These are phyloP conservation scores for Penaeus indicus DNA, from an alignment of 1,140 invertebrate genomes.

Conservation along the genomic window DNA sequence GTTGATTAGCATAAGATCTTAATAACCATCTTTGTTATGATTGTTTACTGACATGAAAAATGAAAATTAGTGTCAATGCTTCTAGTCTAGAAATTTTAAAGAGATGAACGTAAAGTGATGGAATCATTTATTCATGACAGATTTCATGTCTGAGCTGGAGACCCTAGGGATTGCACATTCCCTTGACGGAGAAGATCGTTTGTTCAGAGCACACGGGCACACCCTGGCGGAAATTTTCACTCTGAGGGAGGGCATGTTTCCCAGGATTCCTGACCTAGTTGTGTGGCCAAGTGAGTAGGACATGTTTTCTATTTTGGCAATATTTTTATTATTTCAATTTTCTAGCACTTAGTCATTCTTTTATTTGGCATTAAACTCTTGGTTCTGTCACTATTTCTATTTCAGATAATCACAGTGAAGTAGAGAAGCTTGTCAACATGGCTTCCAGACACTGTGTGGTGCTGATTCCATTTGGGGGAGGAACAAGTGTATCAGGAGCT, in stretches of 20 bases:
- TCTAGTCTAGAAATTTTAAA: neutral
- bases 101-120: neutral
- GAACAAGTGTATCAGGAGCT: constrained; percentile 94
- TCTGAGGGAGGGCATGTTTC: constrained; percentile 80
- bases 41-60: no score
- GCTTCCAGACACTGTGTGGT: constrained; percentile 84
- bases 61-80: neutral
- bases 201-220: constrained; percentile 95
- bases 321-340: neutral
- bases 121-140: constrained; percentile 65
- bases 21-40: neutral
- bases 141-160: constrained; percentile 77
- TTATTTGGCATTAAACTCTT: no score
- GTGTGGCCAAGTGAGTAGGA: constrained; percentile 81
- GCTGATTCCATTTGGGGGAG: constrained; percentile 95
- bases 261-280: constrained; percentile 92
- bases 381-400: neutral
- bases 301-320: constrained; percentile 9
- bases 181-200: constrained; percentile 83
- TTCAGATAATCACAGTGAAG: constrained; percentile 82
- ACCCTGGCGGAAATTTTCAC: constrained; percentile 91
- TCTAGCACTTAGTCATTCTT: no score
- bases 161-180: constrained; percentile 80
- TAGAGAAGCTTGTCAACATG: constrained; percentile 83
- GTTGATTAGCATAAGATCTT: neutral